Percentiles rank a stretch among this genome's conserved stretches.
Evolutionary conservation across 2,113 vertebrate species (phyloP).

Genomic region (Pollimyrus isidori): DNA sequence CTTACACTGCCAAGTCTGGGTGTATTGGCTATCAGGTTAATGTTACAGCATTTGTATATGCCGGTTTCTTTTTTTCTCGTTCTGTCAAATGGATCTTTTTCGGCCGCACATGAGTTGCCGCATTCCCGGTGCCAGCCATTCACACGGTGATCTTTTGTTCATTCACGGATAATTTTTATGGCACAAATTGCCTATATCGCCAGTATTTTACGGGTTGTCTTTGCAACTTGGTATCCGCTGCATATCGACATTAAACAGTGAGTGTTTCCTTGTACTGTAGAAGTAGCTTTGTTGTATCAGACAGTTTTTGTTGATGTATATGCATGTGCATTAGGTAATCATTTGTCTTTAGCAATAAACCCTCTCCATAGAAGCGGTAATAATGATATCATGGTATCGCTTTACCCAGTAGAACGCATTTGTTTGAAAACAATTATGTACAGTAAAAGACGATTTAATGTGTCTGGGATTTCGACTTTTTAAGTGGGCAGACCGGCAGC

Average conservation of each 20-base stretch:
- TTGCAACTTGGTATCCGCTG: not conserved
- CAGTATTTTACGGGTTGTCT: not conserved
- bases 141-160: constrained; percentile 11
- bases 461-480: not conserved
- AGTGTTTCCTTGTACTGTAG: not conserved
- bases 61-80: not conserved
- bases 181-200: not conserved
- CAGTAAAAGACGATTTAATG: not conserved
- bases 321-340: not conserved
- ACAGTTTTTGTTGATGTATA: not conserved
- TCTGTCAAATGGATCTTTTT: not conserved
- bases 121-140: constrained; percentile 12
- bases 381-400: not conserved
- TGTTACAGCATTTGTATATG: not conserved
- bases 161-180: not conserved
- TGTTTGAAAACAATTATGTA: not conserved
- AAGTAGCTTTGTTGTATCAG: not conserved
- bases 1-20: not conserved
- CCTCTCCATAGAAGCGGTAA: not conserved
- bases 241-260: not conserved
- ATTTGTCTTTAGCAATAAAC: not conserved
- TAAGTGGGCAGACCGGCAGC: not conserved
- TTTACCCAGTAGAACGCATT: not conserved
- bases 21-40: not conserved
- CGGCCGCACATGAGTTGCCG: constrained; percentile 1